These are phyloP conservation scores for Laterallus jamaicensis DNA, from an alignment of 2,113 vertebrate genomes.

Conservation along the genomic window DNA sequence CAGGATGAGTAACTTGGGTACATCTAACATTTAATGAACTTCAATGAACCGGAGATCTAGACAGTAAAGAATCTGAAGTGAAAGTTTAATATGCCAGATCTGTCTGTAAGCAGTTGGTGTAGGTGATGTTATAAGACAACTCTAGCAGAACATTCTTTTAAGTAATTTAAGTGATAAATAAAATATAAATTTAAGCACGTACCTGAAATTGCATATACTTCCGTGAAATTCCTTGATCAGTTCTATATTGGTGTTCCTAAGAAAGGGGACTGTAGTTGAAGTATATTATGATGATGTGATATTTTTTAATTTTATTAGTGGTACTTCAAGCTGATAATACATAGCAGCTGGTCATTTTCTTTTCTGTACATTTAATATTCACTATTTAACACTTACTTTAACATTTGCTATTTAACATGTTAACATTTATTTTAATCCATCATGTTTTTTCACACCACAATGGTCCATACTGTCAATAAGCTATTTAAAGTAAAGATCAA, in stretches of 20 bases:
- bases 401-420: not conserved
- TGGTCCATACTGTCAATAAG: not conserved
- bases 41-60: not conserved
- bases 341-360: not conserved
- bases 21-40: not conserved
- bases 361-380: not conserved
- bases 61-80: fast-evolving
- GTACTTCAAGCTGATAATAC: not conserved
- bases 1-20: not conserved
- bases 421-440: not conserved
- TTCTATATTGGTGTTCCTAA: not conserved
- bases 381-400: not conserved
- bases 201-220: not conserved
- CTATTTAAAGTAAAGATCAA: not conserved
- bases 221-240: not conserved
- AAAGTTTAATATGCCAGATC: not conserved
- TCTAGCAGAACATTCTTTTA: not conserved
- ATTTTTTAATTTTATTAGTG: not conserved
- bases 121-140: not conserved
- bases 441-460: not conserved
- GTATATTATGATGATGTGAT: not conserved
- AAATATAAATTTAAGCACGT: not conserved
- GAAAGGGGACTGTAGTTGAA: not conserved
- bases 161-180: not conserved
- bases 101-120: not conserved